Evolutionary conservation across 37 sponge, comb jelly and placozoan genomes (phyloP).

Genomic region (Axinella damicornis): DNA sequence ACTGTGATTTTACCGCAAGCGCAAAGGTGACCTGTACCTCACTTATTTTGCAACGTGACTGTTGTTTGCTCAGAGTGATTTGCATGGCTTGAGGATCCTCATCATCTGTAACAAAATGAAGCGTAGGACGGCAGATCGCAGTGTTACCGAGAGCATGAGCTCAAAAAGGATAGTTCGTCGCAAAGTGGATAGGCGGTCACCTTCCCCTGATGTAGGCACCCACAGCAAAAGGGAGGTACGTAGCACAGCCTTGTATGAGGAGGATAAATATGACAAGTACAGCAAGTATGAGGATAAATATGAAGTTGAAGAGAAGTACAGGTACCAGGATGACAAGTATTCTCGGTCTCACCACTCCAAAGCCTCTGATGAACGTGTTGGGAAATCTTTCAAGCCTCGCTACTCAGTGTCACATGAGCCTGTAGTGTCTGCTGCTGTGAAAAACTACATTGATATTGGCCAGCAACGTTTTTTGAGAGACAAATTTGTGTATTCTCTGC

Average conservation of each 20-base stretch:
- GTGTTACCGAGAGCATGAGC: neutral
- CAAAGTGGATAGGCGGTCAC: constrained; percentile 22
- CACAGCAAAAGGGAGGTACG: constrained; percentile 29
- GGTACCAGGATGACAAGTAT: neutral
- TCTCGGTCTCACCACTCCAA: neutral
- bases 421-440: too few relatives aligned
- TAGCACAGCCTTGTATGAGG: neutral
- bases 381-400: constrained; percentile 10
- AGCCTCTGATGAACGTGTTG: constrained; percentile 29
- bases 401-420: too few relatives aligned
- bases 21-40: too few relatives aligned
- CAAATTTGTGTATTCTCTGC: constrained; percentile 74
- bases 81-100: neutral
- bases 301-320: too few relatives aligned
- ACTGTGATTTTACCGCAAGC: too few relatives aligned
- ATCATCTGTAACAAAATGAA: constrained; percentile 12
- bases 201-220: constrained; percentile 7
- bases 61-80: neutral
- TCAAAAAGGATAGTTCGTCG: constrained; percentile 64
- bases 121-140: constrained; percentile 8
- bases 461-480: too few relatives aligned
- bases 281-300: too few relatives aligned
- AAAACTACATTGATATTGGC: too few relatives aligned
- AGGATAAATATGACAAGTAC: too few relatives aligned
- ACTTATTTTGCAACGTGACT: neutral